Evolutionary conservation across 2,797 vertebrate species (phyloP), one percentile per base, ranked within the genome.

Genomic region (Cossypha polioptera): DNA sequence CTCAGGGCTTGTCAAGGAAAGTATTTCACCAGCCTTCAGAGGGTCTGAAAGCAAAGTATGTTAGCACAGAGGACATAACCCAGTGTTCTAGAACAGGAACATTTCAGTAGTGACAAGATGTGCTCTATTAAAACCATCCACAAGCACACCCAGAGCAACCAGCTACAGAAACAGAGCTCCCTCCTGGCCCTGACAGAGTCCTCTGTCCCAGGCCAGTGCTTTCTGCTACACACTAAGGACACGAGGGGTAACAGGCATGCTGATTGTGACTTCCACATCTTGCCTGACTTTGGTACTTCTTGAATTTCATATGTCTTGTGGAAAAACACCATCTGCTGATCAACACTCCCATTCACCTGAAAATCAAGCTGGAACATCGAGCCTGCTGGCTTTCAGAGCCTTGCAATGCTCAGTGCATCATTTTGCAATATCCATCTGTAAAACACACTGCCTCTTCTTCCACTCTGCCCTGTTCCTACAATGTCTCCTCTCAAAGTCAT

Each of bases 251-350:
- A 76, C 45, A 74, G 33, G 33, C 45, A 72, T 0, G 0, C 21
- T 18, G 11, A 63, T 14, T 0, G 0, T 2, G 14, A 51, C n/a
- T 63, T 50, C n/a, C 53, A 75, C 0, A 0, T 1, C 66, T 74
- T 84, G 31, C 47, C 74, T 22, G n/a, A 58, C 38, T 66, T 77
- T 13, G 2, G 16, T 38, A 16, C 7, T 81, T 24, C 61, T 54
- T 48, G 36, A 74, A 53, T 80, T 68, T 55, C 79, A 72, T 1
- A 0, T 4, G 3, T 51, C 57, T 58, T 38, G 10, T 54, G 19
- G 36, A 53, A 88, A 86, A 86, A 33, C 55, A 68, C 28, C 38
- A 69, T 47, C 43, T 2, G 5, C 40, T 54, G 19, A 69, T 48
- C 17, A 50, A 35, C n/a, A 61, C 20, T 57, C 61, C 14, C 9